A percentile compares a stretch with the other conserved stretches of the same genome.
Conservation (phyloP, 2,113 vertebrate species). For the Saimiri boliviensis region DNA sequence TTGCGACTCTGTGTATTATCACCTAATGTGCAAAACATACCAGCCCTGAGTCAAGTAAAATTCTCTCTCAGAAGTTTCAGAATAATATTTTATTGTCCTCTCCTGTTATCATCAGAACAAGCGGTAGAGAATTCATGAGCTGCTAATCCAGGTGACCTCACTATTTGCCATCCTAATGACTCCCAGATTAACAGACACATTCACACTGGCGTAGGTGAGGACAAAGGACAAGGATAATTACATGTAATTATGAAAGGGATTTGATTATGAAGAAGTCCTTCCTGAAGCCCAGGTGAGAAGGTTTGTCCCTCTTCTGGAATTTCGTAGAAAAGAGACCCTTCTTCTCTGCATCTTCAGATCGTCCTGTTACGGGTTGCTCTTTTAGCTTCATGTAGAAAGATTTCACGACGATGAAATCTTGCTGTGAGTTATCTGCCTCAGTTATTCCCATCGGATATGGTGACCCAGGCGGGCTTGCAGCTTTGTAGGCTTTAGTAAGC, state of each 20-base stretch:
- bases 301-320: background rate
- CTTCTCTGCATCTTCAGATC: background rate
- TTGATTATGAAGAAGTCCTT: background rate
- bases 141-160: constrained; percentile 43
- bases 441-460: background rate
- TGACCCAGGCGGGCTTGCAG: background rate
- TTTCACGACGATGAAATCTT: background rate
- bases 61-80: constrained; percentile 23
- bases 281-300: background rate
- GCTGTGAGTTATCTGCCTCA: background rate
- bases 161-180: constrained; percentile 57
- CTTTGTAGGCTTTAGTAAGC: background rate
- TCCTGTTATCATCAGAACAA: constrained; percentile 70
- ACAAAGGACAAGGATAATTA: constrained; percentile 48
- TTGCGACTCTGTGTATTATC: background rate
- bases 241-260: background rate
- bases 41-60: background rate
- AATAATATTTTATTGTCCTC: constrained; percentile 44
- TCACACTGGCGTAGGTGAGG: constrained; percentile 12
- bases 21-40: background rate
- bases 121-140: constrained; percentile 70
- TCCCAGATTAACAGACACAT: constrained; percentile 67
- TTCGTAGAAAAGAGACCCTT: background rate
- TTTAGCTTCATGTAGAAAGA: background rate
- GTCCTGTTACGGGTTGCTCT: background rate